These are phyloP conservation scores for Halocaridina rubra DNA, from an alignment of 2,888 invertebrate genomes.

Conservation along the genomic window DNA sequence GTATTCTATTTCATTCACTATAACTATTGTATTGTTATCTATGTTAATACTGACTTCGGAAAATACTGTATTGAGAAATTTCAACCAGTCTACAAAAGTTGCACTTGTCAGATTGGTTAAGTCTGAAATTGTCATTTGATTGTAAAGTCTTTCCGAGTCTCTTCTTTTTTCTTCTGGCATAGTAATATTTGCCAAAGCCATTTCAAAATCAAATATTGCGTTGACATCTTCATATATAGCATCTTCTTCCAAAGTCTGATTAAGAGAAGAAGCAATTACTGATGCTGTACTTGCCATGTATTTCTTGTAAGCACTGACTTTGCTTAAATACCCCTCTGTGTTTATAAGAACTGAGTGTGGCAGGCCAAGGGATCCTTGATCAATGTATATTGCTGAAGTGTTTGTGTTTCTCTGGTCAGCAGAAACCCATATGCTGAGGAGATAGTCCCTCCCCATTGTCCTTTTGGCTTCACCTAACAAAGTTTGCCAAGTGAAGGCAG, in stretches of 20 bases:
- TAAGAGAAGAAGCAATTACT: conserved; percentile 23
- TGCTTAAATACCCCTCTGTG: conserved; percentile 18
- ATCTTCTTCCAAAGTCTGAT: not conserved
- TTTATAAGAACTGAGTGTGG: conserved; percentile 30
- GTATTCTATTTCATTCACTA: conserved; percentile 44
- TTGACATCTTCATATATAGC: conserved; percentile 68
- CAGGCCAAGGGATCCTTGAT: conserved; percentile 50
- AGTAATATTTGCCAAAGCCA: conserved; percentile 73
- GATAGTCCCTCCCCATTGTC: not conserved
- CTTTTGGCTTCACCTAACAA: conserved; percentile 9
- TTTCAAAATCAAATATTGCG: conserved; percentile 84
- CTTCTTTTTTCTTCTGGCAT: conserved; percentile 64
- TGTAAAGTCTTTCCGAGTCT: conserved; percentile 67
- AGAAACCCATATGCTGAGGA: conserved; percentile 38
- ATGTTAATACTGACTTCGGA: not conserved
- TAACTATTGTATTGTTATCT: conserved; percentile 21
- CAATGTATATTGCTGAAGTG: conserved; percentile 36
- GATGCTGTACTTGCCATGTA: conserved; percentile 45
- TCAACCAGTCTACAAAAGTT: conserved; percentile 30
- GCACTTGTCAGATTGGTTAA: conserved; percentile 64
- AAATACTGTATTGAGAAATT: conserved; percentile 34
- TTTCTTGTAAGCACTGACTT: conserved; percentile 43
- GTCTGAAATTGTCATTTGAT: conserved; percentile 65
- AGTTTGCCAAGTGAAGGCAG: conserved; percentile 33
- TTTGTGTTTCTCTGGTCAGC: conserved; percentile 45